Evolutionary conservation across 2,888 invertebrate species (phyloP).

Genomic region (Microplitis manilae): DNA sequence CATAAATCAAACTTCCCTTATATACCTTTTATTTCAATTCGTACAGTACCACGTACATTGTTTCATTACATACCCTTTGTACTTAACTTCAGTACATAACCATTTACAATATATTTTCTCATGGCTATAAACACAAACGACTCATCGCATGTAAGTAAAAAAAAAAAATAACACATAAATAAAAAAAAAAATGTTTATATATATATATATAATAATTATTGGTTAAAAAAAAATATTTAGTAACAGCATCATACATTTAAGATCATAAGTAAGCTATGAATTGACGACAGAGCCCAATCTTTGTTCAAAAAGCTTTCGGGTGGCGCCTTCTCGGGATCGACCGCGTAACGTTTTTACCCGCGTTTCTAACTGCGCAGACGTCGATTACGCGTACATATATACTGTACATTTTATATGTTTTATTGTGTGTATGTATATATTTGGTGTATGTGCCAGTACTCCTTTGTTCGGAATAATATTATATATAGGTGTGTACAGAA

Average conservation of each 20-base stretch:
- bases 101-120: too few relatives aligned
- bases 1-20: background rate
- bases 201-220: too few relatives aligned
- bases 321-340: constrained; percentile 47
- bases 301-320: constrained; percentile 40
- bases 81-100: too few relatives aligned
- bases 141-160: too few relatives aligned
- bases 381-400: background rate
- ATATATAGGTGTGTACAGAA: constrained; percentile 19
- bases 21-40: background rate
- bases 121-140: too few relatives aligned
- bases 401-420: too few relatives aligned
- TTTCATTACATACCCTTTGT: too few relatives aligned
- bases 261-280: constrained; percentile 14
- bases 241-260: background rate
- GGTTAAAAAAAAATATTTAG: background rate
- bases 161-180: too few relatives aligned
- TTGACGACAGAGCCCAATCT: constrained; percentile 30
- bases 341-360: constrained; percentile 39
- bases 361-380: constrained; percentile 39
- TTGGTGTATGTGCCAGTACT: constrained; percentile 20
- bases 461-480: constrained; percentile 32
- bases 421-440: background rate
- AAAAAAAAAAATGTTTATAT: too few relatives aligned
- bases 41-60: too few relatives aligned